phyloP scores from a whole-genome alignment of 37 sponge, comb jelly and placozoan species.

The Hexactinellida sp. region DNA sequence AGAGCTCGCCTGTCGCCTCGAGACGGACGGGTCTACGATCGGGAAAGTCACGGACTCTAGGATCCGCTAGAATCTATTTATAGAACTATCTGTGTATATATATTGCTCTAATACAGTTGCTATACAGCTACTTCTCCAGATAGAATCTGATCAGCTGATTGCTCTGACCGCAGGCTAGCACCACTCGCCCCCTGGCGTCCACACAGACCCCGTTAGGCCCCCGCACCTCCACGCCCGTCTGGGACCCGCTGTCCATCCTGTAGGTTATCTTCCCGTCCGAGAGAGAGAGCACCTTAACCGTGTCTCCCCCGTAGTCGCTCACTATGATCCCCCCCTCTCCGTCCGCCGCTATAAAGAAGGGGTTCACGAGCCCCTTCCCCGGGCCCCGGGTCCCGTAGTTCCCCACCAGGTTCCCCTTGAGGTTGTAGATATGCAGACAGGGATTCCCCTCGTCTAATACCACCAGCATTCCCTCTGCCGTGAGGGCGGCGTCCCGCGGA shows the following conservation, averaged over 20 bases:
- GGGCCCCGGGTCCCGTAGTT: not conserved
- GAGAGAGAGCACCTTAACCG: not conserved
- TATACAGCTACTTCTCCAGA: not conserved
- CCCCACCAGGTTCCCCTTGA: not conserved
- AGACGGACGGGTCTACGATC: not conserved
- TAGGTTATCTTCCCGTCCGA: not conserved
- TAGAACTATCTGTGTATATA: not conserved
- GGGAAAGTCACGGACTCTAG: not conserved
- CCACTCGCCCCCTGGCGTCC: not conserved
- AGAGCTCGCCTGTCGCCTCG: not conserved
- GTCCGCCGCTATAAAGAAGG: not conserved
- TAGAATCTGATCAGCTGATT: not conserved
- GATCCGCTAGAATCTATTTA: not conserved
- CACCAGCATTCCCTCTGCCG: not conserved
- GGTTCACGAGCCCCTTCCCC: not conserved
- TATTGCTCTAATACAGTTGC: not conserved
- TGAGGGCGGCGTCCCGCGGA: not conserved
- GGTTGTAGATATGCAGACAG: constrained; percentile 5
- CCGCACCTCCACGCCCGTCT: not conserved
- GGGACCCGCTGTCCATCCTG: not conserved
- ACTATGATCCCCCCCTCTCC: not conserved
- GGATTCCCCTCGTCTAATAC: constrained; percentile 1
- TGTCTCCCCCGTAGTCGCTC: not conserved
- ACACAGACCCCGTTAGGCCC: not conserved
- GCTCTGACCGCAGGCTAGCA: not conserved